Conservation (phyloP, 92 coral and sea anemone genomes). For the Palythoa grandiflora region DNA sequence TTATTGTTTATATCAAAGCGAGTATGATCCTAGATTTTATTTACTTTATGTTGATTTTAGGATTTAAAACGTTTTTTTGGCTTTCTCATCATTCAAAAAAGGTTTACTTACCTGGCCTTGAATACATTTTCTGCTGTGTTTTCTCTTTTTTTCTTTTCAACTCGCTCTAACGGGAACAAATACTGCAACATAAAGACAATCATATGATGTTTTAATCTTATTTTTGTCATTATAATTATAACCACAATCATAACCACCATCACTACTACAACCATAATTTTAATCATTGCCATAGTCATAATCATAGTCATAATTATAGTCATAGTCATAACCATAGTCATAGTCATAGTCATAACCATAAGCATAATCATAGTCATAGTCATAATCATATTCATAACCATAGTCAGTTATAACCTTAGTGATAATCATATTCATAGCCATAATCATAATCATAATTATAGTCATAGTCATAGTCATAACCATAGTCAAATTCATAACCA, state of each 20-base stretch:
- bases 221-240: not conserved
- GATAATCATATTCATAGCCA: no score
- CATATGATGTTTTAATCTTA: no score
- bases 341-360: not conserved
- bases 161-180: constrained; percentile 83
- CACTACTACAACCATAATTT: not conserved
- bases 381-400: not conserved
- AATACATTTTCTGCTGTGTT: constrained; percentile 84
- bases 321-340: no score
- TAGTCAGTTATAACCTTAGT: not conserved
- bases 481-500: not conserved
- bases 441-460: not conserved
- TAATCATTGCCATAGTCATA: not conserved
- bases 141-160: constrained; percentile 76
- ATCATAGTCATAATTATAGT: not conserved
- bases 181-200: constrained; percentile 57
- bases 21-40: no score
- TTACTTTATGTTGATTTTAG: no score
- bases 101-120: constrained; percentile 66
- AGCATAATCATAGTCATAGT: not conserved
- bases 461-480: no score
- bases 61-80: no score
- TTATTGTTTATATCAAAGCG: no score
- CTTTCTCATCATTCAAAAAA: not conserved
- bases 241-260: not conserved